Evolutionary conservation across 2,888 invertebrate species (phyloP).

Genomic region (Aproaerema taeniolella): DNA sequence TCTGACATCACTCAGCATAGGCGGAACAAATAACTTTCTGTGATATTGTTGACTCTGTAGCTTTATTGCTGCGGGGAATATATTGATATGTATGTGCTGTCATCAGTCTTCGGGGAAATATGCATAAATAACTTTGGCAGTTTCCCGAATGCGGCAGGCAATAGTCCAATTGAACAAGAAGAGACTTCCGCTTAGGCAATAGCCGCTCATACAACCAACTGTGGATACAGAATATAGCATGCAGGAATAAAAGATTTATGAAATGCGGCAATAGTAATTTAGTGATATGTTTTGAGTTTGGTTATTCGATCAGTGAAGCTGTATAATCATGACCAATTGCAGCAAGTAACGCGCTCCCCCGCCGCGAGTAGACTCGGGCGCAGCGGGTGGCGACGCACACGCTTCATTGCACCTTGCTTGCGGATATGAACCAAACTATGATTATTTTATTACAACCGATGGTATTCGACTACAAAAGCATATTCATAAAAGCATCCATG

Average conservation of each 20-base stretch:
- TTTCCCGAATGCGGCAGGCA: background rate
- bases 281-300: slow-evolving; percentile 39
- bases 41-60: slow-evolving; percentile 17
- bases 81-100: slow-evolving; percentile 9
- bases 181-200: too few species aligned
- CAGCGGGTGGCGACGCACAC: slow-evolving; percentile 40
- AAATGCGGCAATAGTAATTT: too few species aligned
- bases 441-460: slow-evolving; percentile 11
- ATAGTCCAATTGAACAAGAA: too few species aligned
- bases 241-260: too few species aligned
- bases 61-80: slow-evolving; percentile 9
- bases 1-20: slow-evolving; percentile 25
- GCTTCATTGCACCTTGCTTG: slow-evolving; percentile 22
- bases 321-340: slow-evolving; percentile 65
- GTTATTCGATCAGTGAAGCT: slow-evolving; percentile 53
- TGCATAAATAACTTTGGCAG: slow-evolving; percentile 1
- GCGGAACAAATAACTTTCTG: slow-evolving; percentile 8
- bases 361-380: slow-evolving; percentile 45
- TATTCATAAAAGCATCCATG: background rate
- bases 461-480: background rate
- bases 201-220: too few species aligned
- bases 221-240: too few species aligned
- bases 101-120: slow-evolving; percentile 8
- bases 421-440: slow-evolving; percentile 7
- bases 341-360: slow-evolving; percentile 51